These are phyloP conservation scores for Yponomeuta malinellus DNA, from an alignment of 2,888 invertebrate species.

Conservation along the genomic window DNA sequence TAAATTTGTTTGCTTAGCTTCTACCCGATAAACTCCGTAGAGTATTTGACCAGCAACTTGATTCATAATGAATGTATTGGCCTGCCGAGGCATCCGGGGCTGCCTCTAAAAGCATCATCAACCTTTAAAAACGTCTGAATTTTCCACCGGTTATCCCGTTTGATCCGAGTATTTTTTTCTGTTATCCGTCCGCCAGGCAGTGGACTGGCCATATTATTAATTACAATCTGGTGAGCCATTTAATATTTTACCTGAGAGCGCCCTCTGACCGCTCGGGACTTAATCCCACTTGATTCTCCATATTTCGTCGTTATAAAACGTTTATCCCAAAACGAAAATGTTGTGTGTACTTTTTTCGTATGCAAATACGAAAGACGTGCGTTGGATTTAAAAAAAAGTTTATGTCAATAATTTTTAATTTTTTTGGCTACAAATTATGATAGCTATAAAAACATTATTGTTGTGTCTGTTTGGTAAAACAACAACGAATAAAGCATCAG, in stretches of 20 bases:
- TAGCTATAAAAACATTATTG: too few species aligned
- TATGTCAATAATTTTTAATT: background rate
- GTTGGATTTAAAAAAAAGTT: background rate
- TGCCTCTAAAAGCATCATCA: conserved; percentile 14
- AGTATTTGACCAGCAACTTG: conserved; percentile 7
- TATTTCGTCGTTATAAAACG: conserved; percentile 53
- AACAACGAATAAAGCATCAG: too few species aligned
- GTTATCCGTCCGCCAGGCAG: conserved; percentile 49
- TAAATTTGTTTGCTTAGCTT: background rate
- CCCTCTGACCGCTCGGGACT: conserved; percentile 48
- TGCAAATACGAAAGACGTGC: background rate
- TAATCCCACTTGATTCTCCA: conserved; percentile 63
- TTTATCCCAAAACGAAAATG: conserved; percentile 44
- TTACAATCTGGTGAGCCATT: conserved; percentile 58
- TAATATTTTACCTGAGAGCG: conserved; percentile 67
- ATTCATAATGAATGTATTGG: conserved; percentile 14
- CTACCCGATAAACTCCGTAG: background rate
- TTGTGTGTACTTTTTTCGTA: conserved; percentile 14
- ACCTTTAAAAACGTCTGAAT: conserved; percentile 28
- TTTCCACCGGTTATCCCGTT: conserved; percentile 37
- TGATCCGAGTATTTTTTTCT: conserved; percentile 64
- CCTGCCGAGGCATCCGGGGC: background rate
- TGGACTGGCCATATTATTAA: conserved; percentile 63
- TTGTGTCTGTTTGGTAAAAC: too few species aligned
- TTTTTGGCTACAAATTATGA: background rate